Conservation (phyloP, 2,888 invertebrate species). For the Drosophila cracens region DNA sequence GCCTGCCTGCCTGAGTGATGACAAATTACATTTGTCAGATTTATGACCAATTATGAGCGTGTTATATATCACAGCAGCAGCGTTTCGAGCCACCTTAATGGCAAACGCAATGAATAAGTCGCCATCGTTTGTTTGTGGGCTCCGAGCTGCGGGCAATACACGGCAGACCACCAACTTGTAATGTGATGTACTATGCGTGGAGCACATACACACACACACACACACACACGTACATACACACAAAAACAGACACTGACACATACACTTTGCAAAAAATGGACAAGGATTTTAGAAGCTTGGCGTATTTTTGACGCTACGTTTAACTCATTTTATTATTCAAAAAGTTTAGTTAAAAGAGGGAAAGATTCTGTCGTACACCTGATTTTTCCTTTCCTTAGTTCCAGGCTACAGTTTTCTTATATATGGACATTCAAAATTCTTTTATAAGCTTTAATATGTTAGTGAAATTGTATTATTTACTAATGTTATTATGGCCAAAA, state of each 20-base stretch:
- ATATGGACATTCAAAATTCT: no score
- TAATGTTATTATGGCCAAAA: no score
- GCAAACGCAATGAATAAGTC: conserved; percentile 79
- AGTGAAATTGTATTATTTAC: no score
- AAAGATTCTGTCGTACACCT: background rate
- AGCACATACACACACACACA: conserved; percentile 11
- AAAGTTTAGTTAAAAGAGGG: background rate
- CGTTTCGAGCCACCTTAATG: conserved; percentile 75
- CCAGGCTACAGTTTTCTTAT: no score
- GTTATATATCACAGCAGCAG: conserved; percentile 80
- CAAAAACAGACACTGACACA: background rate
- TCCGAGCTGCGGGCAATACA: conserved; percentile 45
- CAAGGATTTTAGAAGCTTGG: background rate
- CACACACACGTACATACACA: background rate
- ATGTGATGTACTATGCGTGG: conserved; percentile 17
- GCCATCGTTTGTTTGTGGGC: conserved; percentile 77
- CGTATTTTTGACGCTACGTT: background rate
- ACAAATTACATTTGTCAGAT: conserved; percentile 84
- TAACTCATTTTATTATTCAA: background rate
- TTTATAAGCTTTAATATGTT: no score
- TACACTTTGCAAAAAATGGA: background rate
- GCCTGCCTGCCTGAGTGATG: conserved; percentile 82
- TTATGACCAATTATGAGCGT: conserved; percentile 84
- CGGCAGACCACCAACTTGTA: conserved; percentile 26
- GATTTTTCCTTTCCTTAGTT: no score